phyloP scores from a whole-genome alignment of 2,797 vertebrate genomes.

The Enteromius paludinosus region DNA sequence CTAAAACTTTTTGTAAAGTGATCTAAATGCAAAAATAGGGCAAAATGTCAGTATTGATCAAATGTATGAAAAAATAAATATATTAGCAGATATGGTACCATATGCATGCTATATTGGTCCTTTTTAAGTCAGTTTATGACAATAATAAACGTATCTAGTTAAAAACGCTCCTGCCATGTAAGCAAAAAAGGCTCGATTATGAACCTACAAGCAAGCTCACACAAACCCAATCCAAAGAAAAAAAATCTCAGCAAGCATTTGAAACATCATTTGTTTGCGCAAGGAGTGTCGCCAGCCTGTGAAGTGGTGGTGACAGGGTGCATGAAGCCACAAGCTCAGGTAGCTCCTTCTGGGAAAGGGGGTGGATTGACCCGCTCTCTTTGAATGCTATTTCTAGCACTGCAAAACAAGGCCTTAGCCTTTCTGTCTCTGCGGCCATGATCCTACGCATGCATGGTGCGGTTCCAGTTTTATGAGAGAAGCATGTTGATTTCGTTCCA shows the following conservation, averaged over 20 bases:
- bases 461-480: slow-evolving; percentile 62
- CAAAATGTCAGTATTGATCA: neutral
- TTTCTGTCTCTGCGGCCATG: slow-evolving; percentile 59
- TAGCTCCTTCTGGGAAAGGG: slow-evolving; percentile 65
- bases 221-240: slow-evolving; percentile 5
- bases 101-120: neutral
- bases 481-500: slow-evolving; percentile 65
- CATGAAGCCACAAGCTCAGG: slow-evolving; percentile 51
- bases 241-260: slow-evolving; percentile 50
- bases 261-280: slow-evolving; percentile 70
- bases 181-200: slow-evolving; percentile 9
- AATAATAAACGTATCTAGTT: neutral
- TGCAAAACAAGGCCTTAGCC: slow-evolving; percentile 61
- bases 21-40: neutral
- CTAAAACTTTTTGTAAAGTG: neutral
- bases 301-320: slow-evolving; percentile 77
- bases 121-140: neutral
- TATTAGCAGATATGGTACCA: neutral
- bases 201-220: slow-evolving; percentile 16
- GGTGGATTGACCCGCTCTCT: slow-evolving; percentile 71
- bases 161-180: neutral
- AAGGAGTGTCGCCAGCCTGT: slow-evolving; percentile 78
- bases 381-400: slow-evolving; percentile 63
- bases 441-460: slow-evolving; percentile 64
- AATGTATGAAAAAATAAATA: neutral